Evolutionary conservation across 2,888 invertebrate species (phyloP).

Genomic region (Seladonia tumulorum): DNA sequence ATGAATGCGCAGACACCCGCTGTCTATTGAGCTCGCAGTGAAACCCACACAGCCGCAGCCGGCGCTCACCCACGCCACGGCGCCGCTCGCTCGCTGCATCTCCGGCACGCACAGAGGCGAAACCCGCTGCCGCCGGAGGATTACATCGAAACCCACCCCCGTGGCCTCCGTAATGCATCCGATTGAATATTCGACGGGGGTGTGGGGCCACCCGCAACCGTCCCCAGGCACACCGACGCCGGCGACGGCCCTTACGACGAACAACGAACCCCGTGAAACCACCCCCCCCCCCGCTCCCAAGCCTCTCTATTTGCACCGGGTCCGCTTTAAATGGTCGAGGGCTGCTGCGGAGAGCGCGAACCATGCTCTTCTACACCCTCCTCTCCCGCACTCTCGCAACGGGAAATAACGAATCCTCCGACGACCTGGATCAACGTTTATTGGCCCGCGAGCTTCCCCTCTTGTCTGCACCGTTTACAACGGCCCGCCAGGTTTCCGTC

Average conservation of each 20-base stretch:
- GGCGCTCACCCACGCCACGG: constrained; percentile 35
- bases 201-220: constrained; percentile 68
- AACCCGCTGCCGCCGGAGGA: constrained; percentile 64
- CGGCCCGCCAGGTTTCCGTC: not conserved
- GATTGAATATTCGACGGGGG: constrained; percentile 79
- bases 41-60: not conserved
- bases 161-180: constrained; percentile 74
- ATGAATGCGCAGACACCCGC: constrained; percentile 51
- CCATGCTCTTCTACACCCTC: not conserved
- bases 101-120: constrained; percentile 67
- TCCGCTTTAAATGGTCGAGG: constrained; percentile 72
- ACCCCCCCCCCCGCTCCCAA: constrained; percentile 33
- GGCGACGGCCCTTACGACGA: constrained; percentile 56
- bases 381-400: not conserved
- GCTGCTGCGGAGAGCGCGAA: constrained; percentile 38
- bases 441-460: constrained; percentile 60
- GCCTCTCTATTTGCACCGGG: constrained; percentile 50
- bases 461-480: not conserved
- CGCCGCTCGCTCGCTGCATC: constrained; percentile 50
- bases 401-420: constrained; percentile 63
- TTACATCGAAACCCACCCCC: constrained; percentile 65
- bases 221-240: constrained; percentile 68
- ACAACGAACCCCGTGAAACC: constrained; percentile 52
- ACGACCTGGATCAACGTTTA: constrained; percentile 71
- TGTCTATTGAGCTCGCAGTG: constrained; percentile 44